phyloP scores from a whole-genome alignment of 2,888 invertebrate genomes.

The Clunio marinus region DNA sequence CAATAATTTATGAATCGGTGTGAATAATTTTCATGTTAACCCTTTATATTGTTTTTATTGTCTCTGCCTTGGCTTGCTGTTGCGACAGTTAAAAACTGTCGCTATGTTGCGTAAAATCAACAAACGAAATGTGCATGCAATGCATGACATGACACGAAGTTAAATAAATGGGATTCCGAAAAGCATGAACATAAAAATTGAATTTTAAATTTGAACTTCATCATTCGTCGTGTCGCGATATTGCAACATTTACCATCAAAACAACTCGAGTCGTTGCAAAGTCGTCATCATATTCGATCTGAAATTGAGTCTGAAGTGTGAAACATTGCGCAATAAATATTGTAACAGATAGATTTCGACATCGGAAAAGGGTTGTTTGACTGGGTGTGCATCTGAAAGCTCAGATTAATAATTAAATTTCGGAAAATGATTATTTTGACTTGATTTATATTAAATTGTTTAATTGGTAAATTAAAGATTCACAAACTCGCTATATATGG shows the following conservation, averaged over 20 bases:
- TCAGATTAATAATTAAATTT: constrained; percentile 35
- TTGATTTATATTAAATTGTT: constrained; percentile 38
- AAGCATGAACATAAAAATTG: constrained; percentile 14
- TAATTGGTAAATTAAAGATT: constrained; percentile 36
- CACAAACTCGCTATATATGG: not conserved
- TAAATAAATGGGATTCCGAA: constrained; percentile 26
- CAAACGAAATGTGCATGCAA: not conserved
- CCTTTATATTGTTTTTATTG: no score
- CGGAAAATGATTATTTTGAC: constrained; percentile 33
- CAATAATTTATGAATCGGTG: constrained; percentile 35
- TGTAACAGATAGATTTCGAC: no score
- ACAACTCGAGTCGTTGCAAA: no score
- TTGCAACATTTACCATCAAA: not conserved
- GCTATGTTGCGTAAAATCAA: constrained; percentile 25
- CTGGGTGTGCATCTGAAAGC: constrained; percentile 4
- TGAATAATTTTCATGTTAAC: constrained; percentile 28
- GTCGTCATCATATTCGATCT: constrained; percentile 21
- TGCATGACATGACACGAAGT: not conserved
- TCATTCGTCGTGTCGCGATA: not conserved
- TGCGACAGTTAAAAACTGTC: not conserved
- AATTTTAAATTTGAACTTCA: constrained; percentile 25
- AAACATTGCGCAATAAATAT: constrained; percentile 10
- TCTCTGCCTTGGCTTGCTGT: no score
- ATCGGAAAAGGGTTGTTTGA: not conserved
- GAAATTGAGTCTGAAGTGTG: constrained; percentile 32